phyloP scores from a whole-genome alignment of 2,797 vertebrate genomes.

The Chaunax sp. region DNA sequence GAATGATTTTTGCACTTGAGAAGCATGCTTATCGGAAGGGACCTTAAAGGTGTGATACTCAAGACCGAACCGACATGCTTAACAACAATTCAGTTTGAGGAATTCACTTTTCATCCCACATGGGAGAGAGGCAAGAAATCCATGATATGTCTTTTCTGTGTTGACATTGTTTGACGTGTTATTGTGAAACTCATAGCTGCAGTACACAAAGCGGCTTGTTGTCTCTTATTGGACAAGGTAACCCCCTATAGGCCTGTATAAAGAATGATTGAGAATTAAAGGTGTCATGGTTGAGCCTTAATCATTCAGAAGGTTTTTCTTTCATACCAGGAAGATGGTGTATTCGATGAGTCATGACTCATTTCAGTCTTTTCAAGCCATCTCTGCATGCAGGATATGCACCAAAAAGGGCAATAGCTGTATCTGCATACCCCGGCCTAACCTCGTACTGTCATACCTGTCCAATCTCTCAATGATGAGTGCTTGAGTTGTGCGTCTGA shows the following conservation, averaged over 20 bases:
- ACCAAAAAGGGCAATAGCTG: too few species aligned
- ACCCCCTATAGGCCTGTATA: neutral
- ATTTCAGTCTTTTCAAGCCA: neutral
- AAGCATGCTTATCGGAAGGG: constrained; percentile 6
- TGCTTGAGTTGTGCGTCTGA: neutral
- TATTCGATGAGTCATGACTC: constrained; percentile 18
- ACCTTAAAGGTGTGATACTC: neutral
- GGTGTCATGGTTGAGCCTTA: neutral
- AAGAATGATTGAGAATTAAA: neutral
- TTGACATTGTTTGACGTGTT: constrained; percentile 41
- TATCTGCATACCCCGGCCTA: too few species aligned
- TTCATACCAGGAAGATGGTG: neutral
- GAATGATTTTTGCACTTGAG: constrained; percentile 14
- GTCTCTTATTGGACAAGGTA: constrained; percentile 12
- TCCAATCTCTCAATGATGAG: constrained; percentile 3
- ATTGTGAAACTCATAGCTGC: constrained; percentile 10
- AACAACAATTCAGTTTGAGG: constrained; percentile 12
- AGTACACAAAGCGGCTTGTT: constrained; percentile 10
- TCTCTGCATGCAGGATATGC: too few species aligned
- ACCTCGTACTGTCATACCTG: neutral
- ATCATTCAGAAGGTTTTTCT: constrained; percentile 13
- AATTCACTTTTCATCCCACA: constrained; percentile 18
- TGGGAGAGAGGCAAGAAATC: constrained; percentile 10
- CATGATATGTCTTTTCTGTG: constrained; percentile 29
- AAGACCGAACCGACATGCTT: constrained; percentile 6